phyloP scores from a whole-genome alignment of 1,140 invertebrate species.

The Trinorchestia longiramus region DNA sequence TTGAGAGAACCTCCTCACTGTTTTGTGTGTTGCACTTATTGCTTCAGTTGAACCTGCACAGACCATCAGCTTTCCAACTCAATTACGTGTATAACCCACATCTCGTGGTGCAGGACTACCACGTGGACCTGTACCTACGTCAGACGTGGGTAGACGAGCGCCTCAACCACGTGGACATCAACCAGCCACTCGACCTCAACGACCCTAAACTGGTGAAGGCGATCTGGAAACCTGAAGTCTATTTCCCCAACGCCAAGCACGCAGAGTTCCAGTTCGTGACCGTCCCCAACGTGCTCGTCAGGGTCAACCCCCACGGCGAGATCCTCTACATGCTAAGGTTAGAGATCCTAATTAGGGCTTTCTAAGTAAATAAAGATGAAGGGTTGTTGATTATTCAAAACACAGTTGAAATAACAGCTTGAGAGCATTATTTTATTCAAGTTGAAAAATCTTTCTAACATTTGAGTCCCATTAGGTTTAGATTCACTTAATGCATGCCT shows the following conservation, averaged over 20 bases:
- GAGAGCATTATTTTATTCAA: not conserved
- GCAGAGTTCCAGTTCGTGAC: slow-evolving; percentile 78
- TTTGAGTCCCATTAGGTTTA: too few relatives aligned
- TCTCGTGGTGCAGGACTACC: slow-evolving; percentile 73
- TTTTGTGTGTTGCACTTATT: too few relatives aligned
- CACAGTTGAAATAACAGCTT: not conserved
- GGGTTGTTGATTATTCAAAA: not conserved
- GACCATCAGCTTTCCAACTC: too few relatives aligned
- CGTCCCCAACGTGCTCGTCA: slow-evolving; percentile 78
- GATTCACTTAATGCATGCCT: too few relatives aligned
- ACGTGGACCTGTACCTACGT: slow-evolving; percentile 75
- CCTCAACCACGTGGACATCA: slow-evolving; percentile 72
- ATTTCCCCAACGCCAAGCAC: slow-evolving; percentile 79
- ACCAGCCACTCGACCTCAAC: slow-evolving; percentile 74
- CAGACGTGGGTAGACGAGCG: slow-evolving; percentile 75
- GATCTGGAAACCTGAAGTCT: slow-evolving; percentile 80
- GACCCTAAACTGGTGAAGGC: slow-evolving; percentile 75
- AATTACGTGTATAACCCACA: too few relatives aligned
- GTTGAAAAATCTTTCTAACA: not conserved
- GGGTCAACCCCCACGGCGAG: slow-evolving; percentile 67
- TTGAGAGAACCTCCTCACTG: too few relatives aligned
- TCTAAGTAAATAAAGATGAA: too few relatives aligned
- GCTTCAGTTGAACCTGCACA: too few relatives aligned
- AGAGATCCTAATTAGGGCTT: not conserved
- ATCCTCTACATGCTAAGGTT: slow-evolving; percentile 59